A percentile compares a stretch with the other conserved stretches of the same genome.
These are phyloP conservation scores for Julus scanicus DNA, from an alignment of 2,888 invertebrate species.

Conservation along the genomic window DNA sequence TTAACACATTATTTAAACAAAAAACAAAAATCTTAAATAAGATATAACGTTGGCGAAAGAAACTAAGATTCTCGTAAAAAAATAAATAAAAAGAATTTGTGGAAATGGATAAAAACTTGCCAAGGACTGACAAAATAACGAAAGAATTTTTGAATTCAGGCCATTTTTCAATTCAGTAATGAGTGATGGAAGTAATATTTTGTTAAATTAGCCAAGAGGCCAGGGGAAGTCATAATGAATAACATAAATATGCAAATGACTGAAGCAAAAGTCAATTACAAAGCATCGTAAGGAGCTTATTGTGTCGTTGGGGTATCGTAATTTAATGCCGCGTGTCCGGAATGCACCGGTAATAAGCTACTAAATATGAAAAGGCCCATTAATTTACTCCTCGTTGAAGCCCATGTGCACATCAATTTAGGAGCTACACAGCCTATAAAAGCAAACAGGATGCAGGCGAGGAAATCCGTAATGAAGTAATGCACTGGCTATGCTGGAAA, in stretches of 20 bases:
- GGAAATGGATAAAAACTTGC: not conserved
- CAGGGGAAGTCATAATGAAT: slow-evolving; percentile 36
- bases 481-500: not conserved
- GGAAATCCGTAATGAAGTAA: slow-evolving; percentile 30
- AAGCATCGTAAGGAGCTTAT: slow-evolving; percentile 42
- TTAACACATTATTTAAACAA: too few relatives aligned
- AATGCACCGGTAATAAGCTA: slow-evolving; percentile 39
- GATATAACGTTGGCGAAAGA: too few relatives aligned
- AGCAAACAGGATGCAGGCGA: slow-evolving; percentile 24
- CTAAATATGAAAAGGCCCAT: slow-evolving; percentile 42
- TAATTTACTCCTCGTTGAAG: slow-evolving; percentile 29
- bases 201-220: slow-evolving; percentile 32
- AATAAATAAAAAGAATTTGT: too few relatives aligned
- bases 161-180: not conserved
- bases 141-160: not conserved
- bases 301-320: slow-evolving; percentile 39
- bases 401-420: slow-evolving; percentile 13
- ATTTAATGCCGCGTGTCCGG: slow-evolving; percentile 42
- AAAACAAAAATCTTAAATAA: too few relatives aligned
- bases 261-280: slow-evolving; percentile 42
- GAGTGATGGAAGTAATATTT: slow-evolving; percentile 10
- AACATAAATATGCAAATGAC: slow-evolving; percentile 42
- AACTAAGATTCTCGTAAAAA: too few relatives aligned
- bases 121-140: not conserved
- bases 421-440: not conserved